These are phyloP conservation scores for Azorinus chamasolen DNA, from an alignment of 2,888 invertebrate genomes.

Conservation along the genomic window DNA sequence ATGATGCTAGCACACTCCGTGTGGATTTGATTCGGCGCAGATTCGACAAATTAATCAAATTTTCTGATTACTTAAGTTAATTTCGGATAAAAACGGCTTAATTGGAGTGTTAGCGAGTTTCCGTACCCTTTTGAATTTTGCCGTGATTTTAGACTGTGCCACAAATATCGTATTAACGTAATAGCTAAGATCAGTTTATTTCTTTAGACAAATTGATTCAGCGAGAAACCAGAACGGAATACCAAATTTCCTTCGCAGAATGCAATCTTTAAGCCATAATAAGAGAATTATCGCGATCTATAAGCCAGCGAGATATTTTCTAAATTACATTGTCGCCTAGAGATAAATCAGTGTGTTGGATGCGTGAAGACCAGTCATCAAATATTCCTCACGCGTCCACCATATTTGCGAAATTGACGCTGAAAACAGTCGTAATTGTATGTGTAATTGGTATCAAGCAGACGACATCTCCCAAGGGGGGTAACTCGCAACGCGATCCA, in stretches of 20 bases:
- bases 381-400: conserved; percentile 32
- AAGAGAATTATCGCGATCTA: conserved; percentile 64
- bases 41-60: conserved; percentile 62
- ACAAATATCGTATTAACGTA: conserved; percentile 60
- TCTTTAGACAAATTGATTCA: conserved; percentile 51
- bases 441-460: conserved; percentile 17
- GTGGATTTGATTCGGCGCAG: conserved; percentile 37
- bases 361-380: conserved; percentile 50
- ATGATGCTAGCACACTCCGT: conserved; percentile 17
- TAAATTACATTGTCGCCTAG: conserved; percentile 53
- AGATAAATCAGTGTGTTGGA: conserved; percentile 31
- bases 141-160: conserved; percentile 51
- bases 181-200: conserved; percentile 58
- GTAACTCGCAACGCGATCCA: conserved; percentile 1
- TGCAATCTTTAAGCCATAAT: conserved; percentile 59
- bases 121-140: conserved; percentile 52
- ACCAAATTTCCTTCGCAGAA: conserved; percentile 52
- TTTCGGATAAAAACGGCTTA: conserved; percentile 67
- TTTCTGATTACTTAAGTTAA: conserved; percentile 67
- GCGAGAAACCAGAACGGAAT: conserved; percentile 37
- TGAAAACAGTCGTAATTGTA: conserved; percentile 51
- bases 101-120: conserved; percentile 56
- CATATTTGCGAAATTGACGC: conserved; percentile 49
- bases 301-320: conserved; percentile 47
- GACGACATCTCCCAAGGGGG: conserved; percentile 9